Conservation (phyloP, 2,888 invertebrate genomes). For the Ophion costatus region DNA sequence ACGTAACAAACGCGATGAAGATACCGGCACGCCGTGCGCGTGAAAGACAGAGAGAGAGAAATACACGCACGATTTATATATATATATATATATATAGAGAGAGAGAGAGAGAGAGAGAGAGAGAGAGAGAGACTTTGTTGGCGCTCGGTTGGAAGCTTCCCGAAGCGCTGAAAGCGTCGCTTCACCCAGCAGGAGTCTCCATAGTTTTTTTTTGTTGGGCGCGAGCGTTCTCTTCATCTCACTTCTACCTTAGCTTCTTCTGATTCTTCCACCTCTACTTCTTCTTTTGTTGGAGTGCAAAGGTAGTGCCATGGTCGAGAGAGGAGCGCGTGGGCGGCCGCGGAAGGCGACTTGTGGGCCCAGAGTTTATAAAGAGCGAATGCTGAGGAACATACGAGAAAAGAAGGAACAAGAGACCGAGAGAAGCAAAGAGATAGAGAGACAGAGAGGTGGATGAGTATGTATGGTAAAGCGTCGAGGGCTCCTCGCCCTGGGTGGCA, state of each 20-base stretch:
- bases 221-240: background rate
- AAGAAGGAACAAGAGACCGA: background rate
- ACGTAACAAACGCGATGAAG: constrained; percentile 63
- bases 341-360: constrained; percentile 35
- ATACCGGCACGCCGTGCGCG: constrained; percentile 48
- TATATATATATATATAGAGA: background rate
- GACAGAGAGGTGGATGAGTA: constrained; percentile 27
- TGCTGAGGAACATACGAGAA: background rate
- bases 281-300: constrained; percentile 15
- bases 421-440: constrained; percentile 5
- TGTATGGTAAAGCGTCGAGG: constrained; percentile 53
- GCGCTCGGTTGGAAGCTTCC: constrained; percentile 25
- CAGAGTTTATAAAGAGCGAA: constrained; percentile 55
- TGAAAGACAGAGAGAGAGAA: constrained; percentile 43
- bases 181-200: constrained; percentile 54
- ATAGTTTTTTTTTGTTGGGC: constrained; percentile 23
- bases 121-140: constrained; percentile 23
- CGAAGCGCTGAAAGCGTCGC: constrained; percentile 58
- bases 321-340: constrained; percentile 71
- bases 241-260: constrained; percentile 1
- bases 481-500: constrained; percentile 72
- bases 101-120: constrained; percentile 39
- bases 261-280: constrained; percentile 2
- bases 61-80: background rate
- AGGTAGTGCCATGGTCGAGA: constrained; percentile 15